Evolutionary conservation across 2,113 vertebrate genomes (phyloP).

Genomic region (Pampusana beccarii): DNA sequence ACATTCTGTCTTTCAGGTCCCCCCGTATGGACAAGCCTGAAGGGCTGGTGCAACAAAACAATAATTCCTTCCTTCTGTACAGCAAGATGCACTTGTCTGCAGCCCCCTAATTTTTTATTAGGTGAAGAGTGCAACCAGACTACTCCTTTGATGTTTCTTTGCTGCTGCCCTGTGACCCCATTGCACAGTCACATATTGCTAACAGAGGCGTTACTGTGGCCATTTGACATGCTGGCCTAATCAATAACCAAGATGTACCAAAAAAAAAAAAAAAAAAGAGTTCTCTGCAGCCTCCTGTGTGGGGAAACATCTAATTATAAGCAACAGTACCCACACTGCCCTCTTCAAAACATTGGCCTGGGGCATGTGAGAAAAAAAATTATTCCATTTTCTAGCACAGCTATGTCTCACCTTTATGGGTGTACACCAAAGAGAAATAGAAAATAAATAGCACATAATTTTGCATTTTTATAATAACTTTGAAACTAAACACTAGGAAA

Average conservation of each 20-base stretch:
- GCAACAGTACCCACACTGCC: not conserved
- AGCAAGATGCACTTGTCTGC: not conserved
- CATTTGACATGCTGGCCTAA: not conserved
- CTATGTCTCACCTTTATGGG: slow-evolving; percentile 73
- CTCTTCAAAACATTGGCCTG: slow-evolving; percentile 13
- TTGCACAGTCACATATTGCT: not conserved
- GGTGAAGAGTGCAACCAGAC: not conserved
- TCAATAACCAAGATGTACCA: slow-evolving; percentile 13
- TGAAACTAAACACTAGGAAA: slow-evolving; percentile 80
- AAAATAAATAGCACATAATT: slow-evolving; percentile 77
- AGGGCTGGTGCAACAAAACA: not conserved
- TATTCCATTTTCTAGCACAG: slow-evolving; percentile 52
- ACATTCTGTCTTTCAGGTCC: not conserved
- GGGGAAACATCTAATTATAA: slow-evolving; percentile 41
- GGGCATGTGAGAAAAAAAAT: slow-evolving; percentile 42
- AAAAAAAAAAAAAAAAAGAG: not conserved
- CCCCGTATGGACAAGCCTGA: fast-evolving
- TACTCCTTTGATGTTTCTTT: not conserved
- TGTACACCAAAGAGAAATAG: slow-evolving; percentile 51
- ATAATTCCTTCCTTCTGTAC: not conserved
- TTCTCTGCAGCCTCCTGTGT: not conserved
- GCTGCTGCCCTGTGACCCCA: not conserved
- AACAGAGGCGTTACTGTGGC: not conserved
- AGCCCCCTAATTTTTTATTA: not conserved
- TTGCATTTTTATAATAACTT: slow-evolving; percentile 81